Conservation (phyloP, 2,888 invertebrate genomes). For the Caenorhabditis doughertyi region DNA sequence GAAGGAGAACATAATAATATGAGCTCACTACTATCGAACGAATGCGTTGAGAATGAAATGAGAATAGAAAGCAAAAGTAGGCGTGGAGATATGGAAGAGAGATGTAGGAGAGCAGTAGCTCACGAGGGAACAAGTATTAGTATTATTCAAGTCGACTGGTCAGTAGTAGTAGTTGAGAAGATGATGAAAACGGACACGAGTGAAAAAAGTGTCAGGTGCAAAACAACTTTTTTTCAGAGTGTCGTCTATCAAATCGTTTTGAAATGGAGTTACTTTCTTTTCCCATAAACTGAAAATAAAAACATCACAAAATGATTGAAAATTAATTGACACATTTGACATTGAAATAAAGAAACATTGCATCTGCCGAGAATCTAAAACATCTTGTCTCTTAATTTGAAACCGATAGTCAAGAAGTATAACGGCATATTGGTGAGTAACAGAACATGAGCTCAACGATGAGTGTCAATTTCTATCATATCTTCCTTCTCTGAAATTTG, state of each 20-base stretch:
- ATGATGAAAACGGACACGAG: slow-evolving; percentile 26
- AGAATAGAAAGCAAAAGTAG: slow-evolving; percentile 10
- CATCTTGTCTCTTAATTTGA: too few relatives aligned
- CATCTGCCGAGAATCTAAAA: not conserved
- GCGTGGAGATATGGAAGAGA: slow-evolving; percentile 4
- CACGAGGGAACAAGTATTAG: slow-evolving; percentile 34
- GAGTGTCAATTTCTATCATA: too few relatives aligned
- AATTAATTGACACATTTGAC: slow-evolving; percentile 5
- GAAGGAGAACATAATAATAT: slow-evolving; percentile 30
- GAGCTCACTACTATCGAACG: not conserved
- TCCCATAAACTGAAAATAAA: too few relatives aligned
- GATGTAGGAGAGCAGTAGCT: slow-evolving; percentile 14
- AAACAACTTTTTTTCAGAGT: slow-evolving; percentile 30
- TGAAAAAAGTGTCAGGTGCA: slow-evolving; percentile 21
- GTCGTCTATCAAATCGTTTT: slow-evolving; percentile 17
- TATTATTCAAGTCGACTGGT: slow-evolving; percentile 51
- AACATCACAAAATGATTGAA: slow-evolving; percentile 2
- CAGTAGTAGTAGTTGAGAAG: slow-evolving; percentile 33
- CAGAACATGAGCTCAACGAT: too few relatives aligned
- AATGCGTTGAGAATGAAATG: slow-evolving; percentile 29
- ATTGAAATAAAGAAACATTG: not conserved
- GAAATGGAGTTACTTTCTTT: too few relatives aligned
- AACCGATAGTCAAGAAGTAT: too few relatives aligned
- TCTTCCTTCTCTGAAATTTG: too few relatives aligned
- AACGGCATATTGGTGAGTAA: too few relatives aligned